A percentile compares a stretch with the other conserved stretches of the same genome.
phyloP scores from a whole-genome alignment of 2,797 vertebrate species.

The Phrynocephalus vlangalii region DNA sequence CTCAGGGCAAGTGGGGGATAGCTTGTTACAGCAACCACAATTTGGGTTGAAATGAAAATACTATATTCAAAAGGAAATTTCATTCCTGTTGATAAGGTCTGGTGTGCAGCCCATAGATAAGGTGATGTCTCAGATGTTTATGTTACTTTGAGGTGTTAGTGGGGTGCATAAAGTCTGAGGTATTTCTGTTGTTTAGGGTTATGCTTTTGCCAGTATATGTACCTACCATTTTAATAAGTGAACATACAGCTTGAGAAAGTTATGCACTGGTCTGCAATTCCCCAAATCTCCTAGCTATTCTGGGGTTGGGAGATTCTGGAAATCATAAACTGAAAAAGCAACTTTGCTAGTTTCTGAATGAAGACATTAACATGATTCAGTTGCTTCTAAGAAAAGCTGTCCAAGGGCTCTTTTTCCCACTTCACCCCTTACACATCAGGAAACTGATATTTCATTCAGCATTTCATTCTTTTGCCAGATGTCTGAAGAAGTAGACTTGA shows the following conservation, averaged over 20 bases:
- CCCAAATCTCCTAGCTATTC: no score
- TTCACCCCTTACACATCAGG: no score
- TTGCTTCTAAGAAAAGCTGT: background rate
- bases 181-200: background rate
- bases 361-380: background rate
- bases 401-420: background rate
- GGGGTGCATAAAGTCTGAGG: background rate
- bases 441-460: no score
- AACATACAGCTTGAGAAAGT: no score
- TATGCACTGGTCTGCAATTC: no score
- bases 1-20: background rate
- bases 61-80: constrained; percentile 37
- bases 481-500: no score
- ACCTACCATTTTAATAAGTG: background rate
- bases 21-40: background rate
- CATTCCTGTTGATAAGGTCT: constrained; percentile 35
- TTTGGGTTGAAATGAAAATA: constrained; percentile 38
- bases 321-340: no score
- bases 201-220: background rate
- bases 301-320: no score
- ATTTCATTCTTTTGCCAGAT: no score
- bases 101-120: constrained; percentile 27
- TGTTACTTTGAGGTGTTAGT: constrained; percentile 11
- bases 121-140: constrained; percentile 21
- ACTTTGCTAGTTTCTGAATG: no score